These are phyloP conservation scores for Carollia perspicillata DNA, from an alignment of 2,113 vertebrate genomes.

Conservation along the genomic window DNA sequence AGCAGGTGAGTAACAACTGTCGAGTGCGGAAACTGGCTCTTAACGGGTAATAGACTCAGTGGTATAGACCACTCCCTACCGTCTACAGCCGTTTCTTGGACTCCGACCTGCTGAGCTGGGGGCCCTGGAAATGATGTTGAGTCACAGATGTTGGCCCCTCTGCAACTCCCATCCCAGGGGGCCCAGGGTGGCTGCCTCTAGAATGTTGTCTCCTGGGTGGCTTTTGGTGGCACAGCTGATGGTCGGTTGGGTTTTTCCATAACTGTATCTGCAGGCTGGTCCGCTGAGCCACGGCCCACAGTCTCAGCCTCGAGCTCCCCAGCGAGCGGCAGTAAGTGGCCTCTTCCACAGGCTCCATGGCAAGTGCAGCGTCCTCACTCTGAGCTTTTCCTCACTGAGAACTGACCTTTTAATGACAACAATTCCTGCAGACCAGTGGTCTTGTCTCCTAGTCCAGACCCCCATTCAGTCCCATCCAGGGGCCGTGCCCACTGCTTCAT, in stretches of 20 bases:
- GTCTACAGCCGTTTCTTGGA: not conserved
- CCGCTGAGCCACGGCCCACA: fast-evolving
- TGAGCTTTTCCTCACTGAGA: not conserved
- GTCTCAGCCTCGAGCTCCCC: not conserved
- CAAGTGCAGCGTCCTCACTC: not conserved
- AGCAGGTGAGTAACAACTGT: not conserved
- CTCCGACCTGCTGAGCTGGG: not conserved
- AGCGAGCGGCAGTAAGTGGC: not conserved
- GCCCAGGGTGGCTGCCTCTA: not conserved
- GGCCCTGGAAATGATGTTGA: not conserved
- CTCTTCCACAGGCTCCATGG: not conserved
- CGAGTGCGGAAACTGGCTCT: not conserved
- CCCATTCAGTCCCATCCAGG: fast-evolving
- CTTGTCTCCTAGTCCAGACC: not conserved
- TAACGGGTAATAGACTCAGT: not conserved
- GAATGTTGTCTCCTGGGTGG: not conserved
- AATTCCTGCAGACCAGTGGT: not conserved
- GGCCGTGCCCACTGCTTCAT: not conserved
- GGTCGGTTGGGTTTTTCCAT: not conserved
- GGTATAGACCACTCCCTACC: not conserved
- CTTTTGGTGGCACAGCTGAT: not conserved
- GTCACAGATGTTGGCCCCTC: not conserved
- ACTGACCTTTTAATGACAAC: not conserved
- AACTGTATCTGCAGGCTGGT: not conserved
- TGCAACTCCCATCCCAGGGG: fast-evolving